Percentiles rank a stretch among this genome's conserved stretches.
phyloP scores from a whole-genome alignment of 2,888 invertebrate species.

The Argynnis bischoffii region DNA sequence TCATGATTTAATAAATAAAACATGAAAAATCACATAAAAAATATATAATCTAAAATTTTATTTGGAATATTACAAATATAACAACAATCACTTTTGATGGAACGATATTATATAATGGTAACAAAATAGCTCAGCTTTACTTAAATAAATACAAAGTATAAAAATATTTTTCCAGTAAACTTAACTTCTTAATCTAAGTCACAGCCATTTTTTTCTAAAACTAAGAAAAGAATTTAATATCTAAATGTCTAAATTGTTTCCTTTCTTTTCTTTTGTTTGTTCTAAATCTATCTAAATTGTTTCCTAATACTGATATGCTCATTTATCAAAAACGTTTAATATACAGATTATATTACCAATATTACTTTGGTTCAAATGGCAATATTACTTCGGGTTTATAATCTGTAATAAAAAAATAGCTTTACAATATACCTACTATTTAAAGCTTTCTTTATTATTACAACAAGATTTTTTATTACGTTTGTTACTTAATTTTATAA shows the following conservation, averaged over 20 bases:
- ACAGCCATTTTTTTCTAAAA: slow-evolving; percentile 41
- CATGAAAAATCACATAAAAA: neutral
- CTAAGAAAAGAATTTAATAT: slow-evolving; percentile 8
- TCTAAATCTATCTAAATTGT: too few relatives aligned
- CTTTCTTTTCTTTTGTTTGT: too few relatives aligned
- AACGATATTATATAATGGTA: slow-evolving; percentile 25
- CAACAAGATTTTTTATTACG: neutral
- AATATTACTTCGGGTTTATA: slow-evolving; percentile 32
- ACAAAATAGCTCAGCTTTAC: slow-evolving; percentile 11
- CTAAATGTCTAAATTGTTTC: slow-evolving; percentile 13
- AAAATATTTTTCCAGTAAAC: slow-evolving; percentile 10
- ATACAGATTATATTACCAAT: slow-evolving; percentile 27
- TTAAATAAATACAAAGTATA: neutral
- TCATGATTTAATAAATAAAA: too few relatives aligned
- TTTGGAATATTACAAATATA: slow-evolving; percentile 13
- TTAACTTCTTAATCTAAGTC: slow-evolving; percentile 36
- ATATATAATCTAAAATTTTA: slow-evolving; percentile 18
- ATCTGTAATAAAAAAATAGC: slow-evolving; percentile 5
- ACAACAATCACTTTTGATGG: slow-evolving; percentile 16
- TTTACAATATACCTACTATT: neutral
- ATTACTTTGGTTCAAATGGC: slow-evolving; percentile 40
- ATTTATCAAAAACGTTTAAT: slow-evolving; percentile 5
- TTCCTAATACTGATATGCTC: slow-evolving; percentile 42
- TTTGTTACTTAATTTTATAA: too few relatives aligned
- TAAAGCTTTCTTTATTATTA: slow-evolving; percentile 19